Percentiles rank a stretch among this genome's conserved stretches.
Evolutionary conservation across 1,140 invertebrate species (phyloP).

Genomic region (Chionoecetes opilio): DNA sequence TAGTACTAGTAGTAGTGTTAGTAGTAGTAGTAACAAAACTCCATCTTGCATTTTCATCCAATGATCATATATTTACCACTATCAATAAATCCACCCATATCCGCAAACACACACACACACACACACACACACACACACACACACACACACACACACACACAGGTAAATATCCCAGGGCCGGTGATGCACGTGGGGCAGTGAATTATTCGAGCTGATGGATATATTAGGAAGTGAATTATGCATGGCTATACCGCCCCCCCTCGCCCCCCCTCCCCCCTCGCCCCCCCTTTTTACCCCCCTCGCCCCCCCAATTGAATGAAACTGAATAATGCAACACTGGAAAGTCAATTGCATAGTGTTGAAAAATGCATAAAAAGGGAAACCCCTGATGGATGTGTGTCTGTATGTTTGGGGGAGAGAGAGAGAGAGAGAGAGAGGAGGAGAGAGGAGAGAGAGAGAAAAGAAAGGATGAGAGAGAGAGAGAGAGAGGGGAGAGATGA

Average conservation of each 20-base stretch:
- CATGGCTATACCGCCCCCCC: neutral
- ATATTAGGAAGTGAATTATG: slow-evolving; percentile 22
- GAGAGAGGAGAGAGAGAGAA: neutral
- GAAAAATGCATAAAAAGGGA: slow-evolving; percentile 16
- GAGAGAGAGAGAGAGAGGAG: slow-evolving; percentile 12
- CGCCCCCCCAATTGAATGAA: neutral
- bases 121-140: slow-evolving; percentile 25
- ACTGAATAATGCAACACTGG: neutral
- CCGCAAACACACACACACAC: neutral
- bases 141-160: slow-evolving; percentile 27
- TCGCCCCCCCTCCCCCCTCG: too few relatives aligned
- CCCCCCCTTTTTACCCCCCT: too few relatives aligned
- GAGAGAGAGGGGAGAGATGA: neutral
- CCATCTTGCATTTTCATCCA: neutral
- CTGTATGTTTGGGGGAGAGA: neutral
- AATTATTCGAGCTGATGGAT: neutral
- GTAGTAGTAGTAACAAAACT: neutral
- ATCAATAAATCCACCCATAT: too few relatives aligned
- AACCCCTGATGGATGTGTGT: neutral
- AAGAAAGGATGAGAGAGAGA: too few relatives aligned
- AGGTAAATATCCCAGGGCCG: neutral
- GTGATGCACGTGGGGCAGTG: neutral
- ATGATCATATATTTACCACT: neutral
- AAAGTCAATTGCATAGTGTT: slow-evolving; percentile 5
- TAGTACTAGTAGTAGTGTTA: neutral